phyloP scores from a whole-genome alignment of 2,888 invertebrate genomes.

The Hypselothyrea guttata region DNA sequence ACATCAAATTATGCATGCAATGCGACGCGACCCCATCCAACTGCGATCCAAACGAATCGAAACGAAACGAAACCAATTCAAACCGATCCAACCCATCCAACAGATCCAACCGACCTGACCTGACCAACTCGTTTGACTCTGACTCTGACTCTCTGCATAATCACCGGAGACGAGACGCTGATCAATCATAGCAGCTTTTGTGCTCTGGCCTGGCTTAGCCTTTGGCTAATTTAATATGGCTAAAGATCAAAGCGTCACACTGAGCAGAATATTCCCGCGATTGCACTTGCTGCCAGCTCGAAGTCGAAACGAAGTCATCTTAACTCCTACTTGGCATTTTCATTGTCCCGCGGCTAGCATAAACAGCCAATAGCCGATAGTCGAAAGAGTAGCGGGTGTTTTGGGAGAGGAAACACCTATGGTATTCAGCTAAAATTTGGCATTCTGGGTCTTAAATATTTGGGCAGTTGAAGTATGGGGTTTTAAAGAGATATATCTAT shows the following conservation, averaged over 20 bases:
- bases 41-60: slow-evolving; percentile 32
- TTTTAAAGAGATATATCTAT: too few species aligned
- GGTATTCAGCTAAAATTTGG: background rate
- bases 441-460: background rate
- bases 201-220: slow-evolving; percentile 37
- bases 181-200: slow-evolving; percentile 63
- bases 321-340: slow-evolving; percentile 24
- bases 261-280: slow-evolving; percentile 66
- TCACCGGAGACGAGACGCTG: slow-evolving; percentile 67
- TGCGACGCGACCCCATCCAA: slow-evolving; percentile 53
- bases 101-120: slow-evolving; percentile 32
- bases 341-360: slow-evolving; percentile 40
- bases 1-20: slow-evolving; percentile 74
- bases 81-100: slow-evolving; percentile 26
- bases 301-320: slow-evolving; percentile 42
- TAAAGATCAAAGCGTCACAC: slow-evolving; percentile 71
- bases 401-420: background rate
- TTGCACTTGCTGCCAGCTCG: slow-evolving; percentile 64
- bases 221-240: slow-evolving; percentile 78
- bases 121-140: slow-evolving; percentile 42
- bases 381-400: slow-evolving; percentile 18
- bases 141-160: slow-evolving; percentile 46
- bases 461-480: too few species aligned
- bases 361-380: slow-evolving; percentile 52
- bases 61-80: slow-evolving; percentile 13